phyloP scores from a whole-genome alignment of 1,140 invertebrate species.

The Heliconius eleuchia region DNA sequence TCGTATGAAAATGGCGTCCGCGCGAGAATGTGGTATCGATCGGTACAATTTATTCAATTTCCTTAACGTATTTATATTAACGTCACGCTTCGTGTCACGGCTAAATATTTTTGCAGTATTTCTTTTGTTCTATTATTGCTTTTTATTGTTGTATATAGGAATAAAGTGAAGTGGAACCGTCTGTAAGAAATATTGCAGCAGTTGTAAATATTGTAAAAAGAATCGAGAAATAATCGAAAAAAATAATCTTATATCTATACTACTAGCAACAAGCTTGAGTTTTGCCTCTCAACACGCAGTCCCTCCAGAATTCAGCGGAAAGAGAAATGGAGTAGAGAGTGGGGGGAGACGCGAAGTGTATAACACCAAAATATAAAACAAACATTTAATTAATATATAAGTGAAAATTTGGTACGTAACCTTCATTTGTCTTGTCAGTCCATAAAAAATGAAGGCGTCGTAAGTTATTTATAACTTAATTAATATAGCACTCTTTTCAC shows the following conservation, averaged over 20 bases:
- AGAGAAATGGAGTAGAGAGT: no score
- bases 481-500: slow-evolving; percentile 3
- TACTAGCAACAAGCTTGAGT: no score
- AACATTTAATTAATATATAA: not conserved
- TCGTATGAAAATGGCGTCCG: slow-evolving; percentile 17
- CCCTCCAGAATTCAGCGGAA: no score
- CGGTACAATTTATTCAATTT: slow-evolving; percentile 19
- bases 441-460: not conserved
- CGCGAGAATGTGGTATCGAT: slow-evolving; percentile 19
- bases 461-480: not conserved
- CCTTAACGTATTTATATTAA: slow-evolving; percentile 15
- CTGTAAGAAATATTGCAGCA: not conserved
- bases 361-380: no score
- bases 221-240: not conserved
- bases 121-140: not conserved
- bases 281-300: no score
- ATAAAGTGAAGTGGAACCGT: not conserved
- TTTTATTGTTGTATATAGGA: not conserved
- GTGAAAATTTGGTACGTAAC: not conserved
- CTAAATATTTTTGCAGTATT: slow-evolving; percentile 10
- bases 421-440: not conserved
- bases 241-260: no score
- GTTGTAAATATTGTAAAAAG: not conserved
- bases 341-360: no score
- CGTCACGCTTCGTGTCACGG: not conserved